Evolutionary conservation across 1,140 invertebrate genomes (phyloP).

Genomic region (Drepana arcuata): DNA sequence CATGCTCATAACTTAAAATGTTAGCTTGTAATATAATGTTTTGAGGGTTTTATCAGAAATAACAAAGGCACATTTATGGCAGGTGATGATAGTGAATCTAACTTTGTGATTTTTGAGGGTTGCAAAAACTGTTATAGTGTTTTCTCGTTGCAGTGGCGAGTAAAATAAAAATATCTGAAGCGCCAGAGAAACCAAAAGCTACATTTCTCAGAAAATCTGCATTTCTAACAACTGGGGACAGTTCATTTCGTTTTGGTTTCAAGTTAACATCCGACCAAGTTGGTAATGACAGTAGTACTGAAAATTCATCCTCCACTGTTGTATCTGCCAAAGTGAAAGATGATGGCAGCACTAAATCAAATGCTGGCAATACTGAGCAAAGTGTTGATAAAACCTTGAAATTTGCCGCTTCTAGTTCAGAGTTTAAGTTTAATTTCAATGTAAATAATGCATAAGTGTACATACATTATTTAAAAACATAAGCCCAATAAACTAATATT

Average conservation of each 20-base stretch:
- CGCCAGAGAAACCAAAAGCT: slow-evolving; percentile 49
- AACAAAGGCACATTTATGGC: too few relatives aligned
- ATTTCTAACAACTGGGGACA: slow-evolving; percentile 50
- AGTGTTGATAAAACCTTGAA: slow-evolving; percentile 25
- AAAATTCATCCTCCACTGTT: too few relatives aligned
- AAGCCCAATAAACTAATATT: too few relatives aligned
- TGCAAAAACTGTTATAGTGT: too few relatives aligned
- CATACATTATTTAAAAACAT: too few relatives aligned
- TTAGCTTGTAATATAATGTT: slow-evolving; percentile 21
- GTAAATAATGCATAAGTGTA: too few relatives aligned
- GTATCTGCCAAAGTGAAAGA: too few relatives aligned
- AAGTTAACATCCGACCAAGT: slow-evolving; percentile 32
- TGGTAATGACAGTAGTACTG: slow-evolving; percentile 14
- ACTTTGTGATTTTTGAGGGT: too few relatives aligned
- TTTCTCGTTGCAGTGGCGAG: slow-evolving; percentile 57
- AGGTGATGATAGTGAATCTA: too few relatives aligned
- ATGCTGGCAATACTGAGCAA: slow-evolving; percentile 12
- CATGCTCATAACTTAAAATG: too few relatives aligned
- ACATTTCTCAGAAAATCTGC: slow-evolving; percentile 59
- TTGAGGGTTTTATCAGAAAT: slow-evolving; percentile 5
- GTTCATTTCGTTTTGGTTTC: slow-evolving; percentile 56
- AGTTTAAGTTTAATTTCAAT: slow-evolving; percentile 62
- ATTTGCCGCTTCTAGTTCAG: slow-evolving; percentile 36
- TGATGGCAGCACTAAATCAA: slow-evolving; percentile 16
- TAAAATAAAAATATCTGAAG: slow-evolving; percentile 62